Evolutionary conservation across 2,797 vertebrate species (phyloP).

Genomic region (Mus spretus): DNA sequence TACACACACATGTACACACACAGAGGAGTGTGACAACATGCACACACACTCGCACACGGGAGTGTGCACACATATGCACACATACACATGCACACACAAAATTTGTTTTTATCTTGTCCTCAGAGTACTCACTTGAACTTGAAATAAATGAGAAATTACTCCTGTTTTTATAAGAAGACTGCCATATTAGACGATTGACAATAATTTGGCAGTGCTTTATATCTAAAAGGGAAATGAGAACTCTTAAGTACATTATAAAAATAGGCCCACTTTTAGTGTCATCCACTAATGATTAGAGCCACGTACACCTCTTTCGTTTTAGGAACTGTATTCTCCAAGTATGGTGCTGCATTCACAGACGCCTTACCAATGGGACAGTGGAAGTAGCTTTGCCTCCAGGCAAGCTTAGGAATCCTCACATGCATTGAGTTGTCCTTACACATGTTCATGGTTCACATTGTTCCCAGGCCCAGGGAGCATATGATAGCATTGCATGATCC

Average conservation of each 20-base stretch:
- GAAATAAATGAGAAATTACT: slow-evolving; percentile 46
- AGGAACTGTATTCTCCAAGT: slow-evolving; percentile 4
- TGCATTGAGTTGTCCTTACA: background rate
- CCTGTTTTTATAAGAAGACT: slow-evolving; percentile 42
- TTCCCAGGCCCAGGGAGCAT: background rate
- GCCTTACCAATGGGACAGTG: background rate
- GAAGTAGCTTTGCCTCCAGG: background rate
- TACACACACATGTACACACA: background rate
- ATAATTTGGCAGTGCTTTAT: slow-evolving; percentile 32
- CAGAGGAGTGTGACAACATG: background rate
- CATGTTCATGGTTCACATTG: background rate
- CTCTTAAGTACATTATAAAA: background rate
- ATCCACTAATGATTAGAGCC: background rate
- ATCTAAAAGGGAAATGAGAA: slow-evolving; percentile 13
- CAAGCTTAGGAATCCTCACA: background rate
- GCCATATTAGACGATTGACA: background rate
- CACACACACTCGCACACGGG: background rate
- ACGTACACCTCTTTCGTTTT: background rate
- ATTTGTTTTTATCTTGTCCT: slow-evolving; percentile 31
- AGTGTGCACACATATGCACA: background rate
- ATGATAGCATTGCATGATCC: background rate
- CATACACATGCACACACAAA: background rate
- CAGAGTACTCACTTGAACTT: slow-evolving; percentile 28
- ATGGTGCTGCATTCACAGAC: background rate
- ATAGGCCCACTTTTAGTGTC: background rate